Evolutionary conservation across 1,140 invertebrate species (phyloP).

Genomic region (Coenobita brevimanus): DNA sequence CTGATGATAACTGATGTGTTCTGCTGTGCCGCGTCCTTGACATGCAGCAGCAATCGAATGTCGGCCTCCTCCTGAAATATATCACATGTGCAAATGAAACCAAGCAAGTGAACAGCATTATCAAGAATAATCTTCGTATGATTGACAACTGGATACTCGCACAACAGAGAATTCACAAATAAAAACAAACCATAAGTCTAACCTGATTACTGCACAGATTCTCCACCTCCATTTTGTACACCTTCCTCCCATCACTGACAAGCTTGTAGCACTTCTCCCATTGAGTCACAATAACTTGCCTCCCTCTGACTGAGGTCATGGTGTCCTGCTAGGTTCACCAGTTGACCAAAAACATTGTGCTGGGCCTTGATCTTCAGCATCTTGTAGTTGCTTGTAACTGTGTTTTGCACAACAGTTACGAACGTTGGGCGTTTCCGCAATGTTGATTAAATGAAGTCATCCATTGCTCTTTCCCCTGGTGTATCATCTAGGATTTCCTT

Average conservation of each 20-base stretch:
- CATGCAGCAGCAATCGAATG: too few species aligned
- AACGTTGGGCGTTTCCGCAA: too few species aligned
- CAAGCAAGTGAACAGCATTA: too few species aligned
- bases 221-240: conserved; percentile 1
- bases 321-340: not conserved
- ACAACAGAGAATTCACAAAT: too few species aligned
- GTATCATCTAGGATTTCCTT: not conserved
- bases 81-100: too few species aligned
- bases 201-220: not conserved
- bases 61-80: too few species aligned
- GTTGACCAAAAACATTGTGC: too few species aligned
- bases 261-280: not conserved
- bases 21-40: not conserved
- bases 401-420: too few species aligned
- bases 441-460: not conserved
- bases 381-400: too few species aligned
- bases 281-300: not conserved
- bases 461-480: not conserved
- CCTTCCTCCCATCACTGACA: conserved; percentile 4
- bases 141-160: not conserved
- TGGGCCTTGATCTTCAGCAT: too few species aligned
- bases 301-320: not conserved
- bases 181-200: not conserved
- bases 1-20: not conserved
- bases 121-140: conserved; percentile 12